Evolutionary conservation across 1,140 invertebrate species (phyloP).

Genomic region (Gryllus bimaculatus): DNA sequence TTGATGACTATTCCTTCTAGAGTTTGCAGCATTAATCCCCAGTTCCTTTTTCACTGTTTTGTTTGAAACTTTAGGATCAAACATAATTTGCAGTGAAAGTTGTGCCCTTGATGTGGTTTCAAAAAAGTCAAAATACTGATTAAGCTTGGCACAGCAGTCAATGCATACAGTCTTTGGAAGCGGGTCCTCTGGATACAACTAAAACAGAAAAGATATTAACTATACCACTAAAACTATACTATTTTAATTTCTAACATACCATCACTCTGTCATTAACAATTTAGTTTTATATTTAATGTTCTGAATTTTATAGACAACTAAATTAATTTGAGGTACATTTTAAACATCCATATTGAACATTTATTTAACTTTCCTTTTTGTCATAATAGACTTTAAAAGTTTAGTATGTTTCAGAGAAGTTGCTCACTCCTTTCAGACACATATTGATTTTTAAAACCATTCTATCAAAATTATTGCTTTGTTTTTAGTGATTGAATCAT

Average conservation of each 20-base stretch:
- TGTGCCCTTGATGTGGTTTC: conserved; percentile 17
- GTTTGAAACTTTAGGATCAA: conserved; percentile 11
- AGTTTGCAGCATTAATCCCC: not conserved
- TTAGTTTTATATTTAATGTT: not conserved
- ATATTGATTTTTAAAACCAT: too few species aligned
- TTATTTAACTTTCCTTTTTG: not conserved
- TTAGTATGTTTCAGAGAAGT: too few species aligned
- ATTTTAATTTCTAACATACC: not conserved
- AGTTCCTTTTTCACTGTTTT: conserved; percentile 14
- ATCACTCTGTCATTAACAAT: not conserved
- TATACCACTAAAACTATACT: not conserved
- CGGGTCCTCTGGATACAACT: conserved; percentile 20
- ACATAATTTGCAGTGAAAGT: conserved; percentile 17
- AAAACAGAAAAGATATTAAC: not conserved
- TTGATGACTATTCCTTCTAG: not conserved
- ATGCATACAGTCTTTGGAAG: conserved; percentile 19
- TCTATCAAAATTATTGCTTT: too few species aligned
- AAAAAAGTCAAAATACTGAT: conserved; percentile 21
- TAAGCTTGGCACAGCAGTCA: conserved; percentile 17
- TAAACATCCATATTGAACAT: not conserved
- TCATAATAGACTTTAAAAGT: not conserved
- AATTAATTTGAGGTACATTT: not conserved
- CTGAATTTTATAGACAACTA: not conserved
- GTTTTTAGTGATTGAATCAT: too few species aligned
- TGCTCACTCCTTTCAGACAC: too few species aligned